Evolutionary conservation across 2,113 vertebrate species (phyloP).

Genomic region (Sceloporus tristichus): DNA sequence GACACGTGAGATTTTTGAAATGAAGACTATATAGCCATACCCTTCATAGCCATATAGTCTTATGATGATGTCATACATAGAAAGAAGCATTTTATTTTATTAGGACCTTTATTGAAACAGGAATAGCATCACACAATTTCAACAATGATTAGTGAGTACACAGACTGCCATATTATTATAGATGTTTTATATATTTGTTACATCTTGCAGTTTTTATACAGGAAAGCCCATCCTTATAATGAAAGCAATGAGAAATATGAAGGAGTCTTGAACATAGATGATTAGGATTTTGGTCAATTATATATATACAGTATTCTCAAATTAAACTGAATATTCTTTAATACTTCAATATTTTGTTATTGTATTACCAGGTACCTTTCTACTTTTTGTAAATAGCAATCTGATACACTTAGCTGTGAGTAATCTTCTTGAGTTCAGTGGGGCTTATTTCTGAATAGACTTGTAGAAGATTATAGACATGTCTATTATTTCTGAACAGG

Average conservation of each 20-base stretch:
- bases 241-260: constrained; percentile 1
- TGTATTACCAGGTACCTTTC: not conserved
- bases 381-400: not conserved
- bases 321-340: not conserved
- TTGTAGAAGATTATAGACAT: not conserved
- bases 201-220: constrained; percentile 47
- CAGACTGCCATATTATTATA: constrained; percentile 30
- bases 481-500: not conserved
- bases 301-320: not conserved
- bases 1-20: not conserved
- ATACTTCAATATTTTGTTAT: not conserved
- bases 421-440: not conserved
- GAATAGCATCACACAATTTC: constrained; percentile 26
- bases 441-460: not conserved
- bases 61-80: not conserved
- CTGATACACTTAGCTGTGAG: not conserved
- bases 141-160: constrained; percentile 45
- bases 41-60: no score
- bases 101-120: constrained; percentile 51
- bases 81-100: constrained; percentile 56
- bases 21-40: not conserved
- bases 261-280: not conserved
- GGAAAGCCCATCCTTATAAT: constrained; percentile 24
- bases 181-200: constrained; percentile 50
- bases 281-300: not conserved